Conservation (phyloP, 2,888 invertebrate genomes). For the Neoascia interrupta region DNA sequence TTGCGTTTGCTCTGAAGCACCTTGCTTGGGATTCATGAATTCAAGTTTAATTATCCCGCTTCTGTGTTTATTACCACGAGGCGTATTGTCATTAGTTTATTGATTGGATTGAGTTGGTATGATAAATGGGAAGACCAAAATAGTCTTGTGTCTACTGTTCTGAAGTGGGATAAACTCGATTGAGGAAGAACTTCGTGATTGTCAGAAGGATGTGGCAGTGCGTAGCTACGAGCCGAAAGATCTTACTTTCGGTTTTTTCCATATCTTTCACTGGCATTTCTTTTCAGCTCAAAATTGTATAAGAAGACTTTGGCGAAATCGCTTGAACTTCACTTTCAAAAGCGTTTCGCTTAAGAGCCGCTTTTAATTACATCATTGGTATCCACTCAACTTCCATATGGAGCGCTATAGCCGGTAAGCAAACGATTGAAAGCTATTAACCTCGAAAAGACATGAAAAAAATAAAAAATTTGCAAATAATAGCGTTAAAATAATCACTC, state of each 20-base stretch:
- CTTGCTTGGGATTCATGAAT: constrained; percentile 15
- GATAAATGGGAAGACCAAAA: too few relatives aligned
- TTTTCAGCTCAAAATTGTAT: too few relatives aligned
- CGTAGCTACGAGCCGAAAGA: too few relatives aligned
- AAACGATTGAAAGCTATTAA: neutral
- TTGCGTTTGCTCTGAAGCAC: constrained; percentile 6
- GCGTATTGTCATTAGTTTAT: neutral
- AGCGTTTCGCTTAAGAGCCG: neutral
- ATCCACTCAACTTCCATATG: neutral
- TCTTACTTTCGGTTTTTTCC: too few relatives aligned
- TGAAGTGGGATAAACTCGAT: too few relatives aligned
- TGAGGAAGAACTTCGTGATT: too few relatives aligned
- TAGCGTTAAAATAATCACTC: neutral
- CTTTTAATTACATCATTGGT: neutral
- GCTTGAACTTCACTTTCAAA: neutral
- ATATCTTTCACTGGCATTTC: too few relatives aligned
- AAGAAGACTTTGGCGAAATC: too few relatives aligned
- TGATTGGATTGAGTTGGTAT: constrained; percentile 9
- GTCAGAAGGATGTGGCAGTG: too few relatives aligned
- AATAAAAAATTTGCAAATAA: neutral
- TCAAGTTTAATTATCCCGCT: constrained; percentile 5
- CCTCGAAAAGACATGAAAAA: neutral
- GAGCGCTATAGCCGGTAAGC: neutral
- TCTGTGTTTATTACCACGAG: neutral
- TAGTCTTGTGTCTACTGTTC: too few relatives aligned